Evolutionary conservation across 2,797 vertebrate species (phyloP).

Genomic region (Semotilus atromaculatus): DNA sequence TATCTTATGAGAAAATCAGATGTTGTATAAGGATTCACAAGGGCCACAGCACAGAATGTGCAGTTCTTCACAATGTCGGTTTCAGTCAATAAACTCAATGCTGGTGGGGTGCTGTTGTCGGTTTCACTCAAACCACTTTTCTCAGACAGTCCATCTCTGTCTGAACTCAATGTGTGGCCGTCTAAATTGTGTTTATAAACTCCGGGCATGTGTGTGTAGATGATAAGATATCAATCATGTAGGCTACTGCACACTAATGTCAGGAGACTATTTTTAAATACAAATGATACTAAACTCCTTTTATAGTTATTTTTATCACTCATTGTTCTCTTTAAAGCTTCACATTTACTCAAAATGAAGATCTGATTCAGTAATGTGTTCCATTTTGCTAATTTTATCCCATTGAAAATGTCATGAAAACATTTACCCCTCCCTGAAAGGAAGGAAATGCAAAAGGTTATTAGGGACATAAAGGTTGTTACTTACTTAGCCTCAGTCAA

Average conservation of each 20-base stretch:
- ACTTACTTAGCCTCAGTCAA: neutral
- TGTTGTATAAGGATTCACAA: neutral
- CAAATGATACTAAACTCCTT: neutral
- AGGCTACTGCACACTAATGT: neutral
- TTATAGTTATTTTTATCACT: neutral
- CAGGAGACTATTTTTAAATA: neutral
- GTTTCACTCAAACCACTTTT: neutral
- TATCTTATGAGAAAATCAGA: neutral
- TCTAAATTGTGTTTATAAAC: slow-evolving; percentile 7
- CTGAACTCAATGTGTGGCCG: neutral
- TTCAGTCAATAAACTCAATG: neutral
- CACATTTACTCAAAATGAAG: neutral
- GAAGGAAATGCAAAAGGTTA: slow-evolving; percentile 19
- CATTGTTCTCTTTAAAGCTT: neutral
- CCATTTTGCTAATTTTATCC: slow-evolving; percentile 2
- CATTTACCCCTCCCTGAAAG: neutral
- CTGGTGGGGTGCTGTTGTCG: neutral
- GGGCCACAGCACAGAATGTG: neutral
- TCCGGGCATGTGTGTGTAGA: neutral
- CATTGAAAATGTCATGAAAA: slow-evolving; percentile 26
- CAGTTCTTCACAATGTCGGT: neutral
- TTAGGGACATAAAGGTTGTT: neutral
- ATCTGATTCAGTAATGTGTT: neutral
- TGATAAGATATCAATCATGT: neutral
- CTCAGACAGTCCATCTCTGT: neutral